Evolutionary conservation across 2,888 invertebrate species (phyloP).

Genomic region (Dasypolia templi): DNA sequence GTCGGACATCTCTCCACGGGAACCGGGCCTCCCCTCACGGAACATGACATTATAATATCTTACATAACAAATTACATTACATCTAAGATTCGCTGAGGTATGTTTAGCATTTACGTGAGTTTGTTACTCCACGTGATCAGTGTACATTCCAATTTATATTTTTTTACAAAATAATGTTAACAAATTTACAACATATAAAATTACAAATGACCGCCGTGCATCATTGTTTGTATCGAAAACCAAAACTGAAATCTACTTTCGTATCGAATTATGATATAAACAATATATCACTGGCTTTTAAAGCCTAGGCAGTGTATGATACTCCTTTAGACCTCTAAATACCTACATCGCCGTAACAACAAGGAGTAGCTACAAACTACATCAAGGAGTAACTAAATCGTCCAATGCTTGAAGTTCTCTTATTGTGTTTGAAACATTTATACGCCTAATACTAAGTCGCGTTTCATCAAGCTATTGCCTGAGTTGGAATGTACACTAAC

Average conservation of each 20-base stretch:
- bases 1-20: slow-evolving; percentile 33
- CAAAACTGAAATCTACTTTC: slow-evolving; percentile 28
- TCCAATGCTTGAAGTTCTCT: slow-evolving; percentile 34
- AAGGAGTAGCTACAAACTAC: slow-evolving; percentile 36
- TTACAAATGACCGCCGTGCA: slow-evolving; percentile 50
- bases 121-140: slow-evolving; percentile 62
- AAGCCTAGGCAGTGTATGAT: slow-evolving; percentile 76
- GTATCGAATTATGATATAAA: slow-evolving; percentile 49
- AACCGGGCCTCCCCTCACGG: slow-evolving; percentile 36
- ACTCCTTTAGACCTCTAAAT: slow-evolving; percentile 67
- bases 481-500: slow-evolving; percentile 77
- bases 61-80: slow-evolving; percentile 67
- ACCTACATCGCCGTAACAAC: slow-evolving; percentile 33
- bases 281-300: slow-evolving; percentile 75
- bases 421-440: slow-evolving; percentile 54
- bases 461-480: slow-evolving; percentile 42
- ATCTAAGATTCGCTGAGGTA: slow-evolving; percentile 71
- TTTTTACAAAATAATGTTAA: slow-evolving; percentile 43
- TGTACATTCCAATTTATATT: slow-evolving; percentile 75
- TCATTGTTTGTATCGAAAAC: slow-evolving; percentile 34
- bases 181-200: slow-evolving; percentile 47
- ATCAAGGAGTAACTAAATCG: slow-evolving; percentile 30
- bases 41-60: slow-evolving; percentile 62
- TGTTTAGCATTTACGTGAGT: slow-evolving; percentile 64
- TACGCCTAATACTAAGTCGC: slow-evolving; percentile 50